Percentiles rank a stretch among this genome's conserved stretches.
These are phyloP conservation scores for Pinctada fucata DNA, from an alignment of 2,888 invertebrate species.

Conservation along the genomic window DNA sequence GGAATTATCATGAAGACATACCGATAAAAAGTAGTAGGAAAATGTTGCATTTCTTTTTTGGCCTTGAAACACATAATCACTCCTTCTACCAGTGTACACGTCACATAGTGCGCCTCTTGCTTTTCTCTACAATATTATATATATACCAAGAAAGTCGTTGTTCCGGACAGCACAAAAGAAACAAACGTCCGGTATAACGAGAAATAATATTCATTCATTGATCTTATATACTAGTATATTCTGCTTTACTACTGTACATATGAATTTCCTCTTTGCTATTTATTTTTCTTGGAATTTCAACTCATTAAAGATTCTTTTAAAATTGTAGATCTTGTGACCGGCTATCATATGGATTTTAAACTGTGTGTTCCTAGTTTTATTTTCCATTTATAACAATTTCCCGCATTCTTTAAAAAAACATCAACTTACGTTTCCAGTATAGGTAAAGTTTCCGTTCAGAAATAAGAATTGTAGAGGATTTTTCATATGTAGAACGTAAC, in stretches of 20 bases:
- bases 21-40: slow-evolving; percentile 60
- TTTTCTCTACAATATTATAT: slow-evolving; percentile 41
- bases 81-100: slow-evolving; percentile 50
- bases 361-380: too few species aligned
- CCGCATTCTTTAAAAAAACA: too few species aligned
- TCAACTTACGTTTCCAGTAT: slow-evolving; percentile 57
- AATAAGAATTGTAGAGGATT: slow-evolving; percentile 61
- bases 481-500: slow-evolving; percentile 54
- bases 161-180: background rate
- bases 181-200: background rate
- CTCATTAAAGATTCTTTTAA: too few species aligned
- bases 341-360: too few species aligned
- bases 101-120: slow-evolving; percentile 56
- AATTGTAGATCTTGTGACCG: too few species aligned
- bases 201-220: too few species aligned
- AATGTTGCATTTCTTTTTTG: slow-evolving; percentile 43
- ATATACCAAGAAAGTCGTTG: background rate
- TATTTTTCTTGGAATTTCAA: too few species aligned
- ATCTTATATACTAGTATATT: too few species aligned
- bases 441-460: slow-evolving; percentile 59
- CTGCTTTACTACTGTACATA: too few species aligned
- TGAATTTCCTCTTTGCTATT: too few species aligned
- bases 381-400: too few species aligned
- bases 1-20: slow-evolving; percentile 36
- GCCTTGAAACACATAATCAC: slow-evolving; percentile 43